Conservation (phyloP, 2,113 vertebrate genomes). For the Micromys minutus region DNA sequence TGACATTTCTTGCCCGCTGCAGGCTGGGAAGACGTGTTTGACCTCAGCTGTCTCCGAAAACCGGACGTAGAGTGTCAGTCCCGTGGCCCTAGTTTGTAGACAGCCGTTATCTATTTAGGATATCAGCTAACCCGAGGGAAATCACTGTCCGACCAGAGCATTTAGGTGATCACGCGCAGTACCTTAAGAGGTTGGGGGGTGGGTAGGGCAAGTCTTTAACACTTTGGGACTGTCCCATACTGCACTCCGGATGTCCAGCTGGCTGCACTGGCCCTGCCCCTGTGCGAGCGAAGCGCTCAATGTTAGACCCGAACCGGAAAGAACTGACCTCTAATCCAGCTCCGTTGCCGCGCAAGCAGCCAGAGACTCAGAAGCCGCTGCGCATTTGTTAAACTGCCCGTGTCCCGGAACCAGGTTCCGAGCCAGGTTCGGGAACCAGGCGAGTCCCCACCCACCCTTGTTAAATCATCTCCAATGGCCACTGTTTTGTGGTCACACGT, state of each 20-base stretch:
- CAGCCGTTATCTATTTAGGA: background rate
- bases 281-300: background rate
- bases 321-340: background rate
- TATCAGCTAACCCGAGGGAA: too few relatives aligned
- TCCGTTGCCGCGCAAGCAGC: background rate
- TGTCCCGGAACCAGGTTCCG: background rate
- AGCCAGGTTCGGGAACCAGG: too few relatives aligned
- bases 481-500: background rate
- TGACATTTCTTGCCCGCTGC: background rate
- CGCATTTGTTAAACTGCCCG: background rate
- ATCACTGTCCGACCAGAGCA: background rate
- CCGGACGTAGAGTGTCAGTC: background rate
- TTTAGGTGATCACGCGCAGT: background rate
- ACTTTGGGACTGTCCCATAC: background rate
- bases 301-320: background rate
- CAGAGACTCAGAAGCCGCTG: background rate
- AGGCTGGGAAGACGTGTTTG: background rate
- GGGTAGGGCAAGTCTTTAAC: background rate
- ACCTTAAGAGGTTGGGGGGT: too few relatives aligned
- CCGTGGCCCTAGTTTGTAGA: background rate
- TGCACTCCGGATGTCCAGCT: background rate
- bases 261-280: background rate
- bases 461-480: background rate
- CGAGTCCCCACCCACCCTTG: background rate
- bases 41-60: background rate